These are phyloP conservation scores for Orchestes rusci DNA, from an alignment of 2,888 invertebrate genomes.

Conservation along the genomic window DNA sequence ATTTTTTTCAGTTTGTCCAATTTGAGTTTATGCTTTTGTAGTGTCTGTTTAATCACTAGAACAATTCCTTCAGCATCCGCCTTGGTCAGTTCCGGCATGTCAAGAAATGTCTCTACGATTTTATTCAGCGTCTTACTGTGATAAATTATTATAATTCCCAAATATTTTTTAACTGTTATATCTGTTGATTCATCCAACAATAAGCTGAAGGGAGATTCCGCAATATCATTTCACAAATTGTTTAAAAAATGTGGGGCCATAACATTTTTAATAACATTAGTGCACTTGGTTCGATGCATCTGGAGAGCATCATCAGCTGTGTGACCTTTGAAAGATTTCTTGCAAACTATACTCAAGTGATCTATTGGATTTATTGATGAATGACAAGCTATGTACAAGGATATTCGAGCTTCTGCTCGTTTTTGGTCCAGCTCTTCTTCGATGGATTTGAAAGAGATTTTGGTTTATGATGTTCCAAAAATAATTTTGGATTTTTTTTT, in stretches of 20 bases:
- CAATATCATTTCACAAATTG: constrained; percentile 22
- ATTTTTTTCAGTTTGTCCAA: constrained; percentile 34
- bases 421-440: background rate
- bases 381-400: background rate
- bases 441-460: background rate
- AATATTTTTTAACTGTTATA: constrained; percentile 23
- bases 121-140: background rate
- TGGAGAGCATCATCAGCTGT: constrained; percentile 11
- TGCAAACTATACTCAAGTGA: background rate
- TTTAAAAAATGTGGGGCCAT: constrained; percentile 23
- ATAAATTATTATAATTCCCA: constrained; percentile 15
- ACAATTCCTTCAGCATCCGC: constrained; percentile 1
- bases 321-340: constrained; percentile 4
- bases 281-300: constrained; percentile 21
- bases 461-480: background rate
- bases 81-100: background rate
- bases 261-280: constrained; percentile 24
- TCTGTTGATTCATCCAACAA: constrained; percentile 27
- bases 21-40: constrained; percentile 6
- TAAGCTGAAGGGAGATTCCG: constrained; percentile 21
- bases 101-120: constrained; percentile 1
- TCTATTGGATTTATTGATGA: background rate
- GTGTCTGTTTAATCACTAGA: background rate
- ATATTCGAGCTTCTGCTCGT: background rate
- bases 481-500: background rate